These are phyloP conservation scores for Dipodomys ordii DNA, from an alignment of 2,113 vertebrate genomes.

Conservation along the genomic window DNA sequence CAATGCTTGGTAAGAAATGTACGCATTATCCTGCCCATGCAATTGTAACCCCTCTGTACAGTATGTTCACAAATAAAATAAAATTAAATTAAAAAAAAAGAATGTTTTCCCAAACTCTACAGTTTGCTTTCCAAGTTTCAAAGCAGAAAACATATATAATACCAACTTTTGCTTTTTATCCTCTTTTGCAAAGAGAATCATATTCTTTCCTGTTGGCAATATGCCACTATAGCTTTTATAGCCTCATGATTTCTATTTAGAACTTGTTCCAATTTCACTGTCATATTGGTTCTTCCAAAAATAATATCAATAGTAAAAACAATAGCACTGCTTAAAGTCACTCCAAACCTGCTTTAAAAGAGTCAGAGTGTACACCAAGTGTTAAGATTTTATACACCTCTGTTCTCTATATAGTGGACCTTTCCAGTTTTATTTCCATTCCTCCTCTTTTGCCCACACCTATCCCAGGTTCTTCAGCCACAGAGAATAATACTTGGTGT, in stretches of 20 bases:
- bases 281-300: background rate
- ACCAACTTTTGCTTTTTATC: no score
- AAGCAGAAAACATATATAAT: background rate
- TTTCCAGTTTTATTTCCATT: background rate
- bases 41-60: no score
- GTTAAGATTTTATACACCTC: background rate
- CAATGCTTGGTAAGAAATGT: no score
- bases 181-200: background rate
- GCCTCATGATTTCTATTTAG: background rate
- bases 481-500: background rate
- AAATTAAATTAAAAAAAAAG: no score
- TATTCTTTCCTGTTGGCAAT: background rate
- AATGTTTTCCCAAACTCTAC: conserved; percentile 17
- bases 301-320: background rate
- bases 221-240: background rate
- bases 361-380: background rate
- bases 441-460: background rate
- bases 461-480: background rate
- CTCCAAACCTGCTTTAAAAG: background rate
- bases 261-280: background rate
- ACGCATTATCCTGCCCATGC: no score
- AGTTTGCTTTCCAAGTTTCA: conserved; percentile 26
- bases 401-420: background rate
- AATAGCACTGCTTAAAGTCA: background rate
- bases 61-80: no score